These are phyloP conservation scores for Gallinago jamesoni DNA, from an alignment of 2,113 vertebrate species.

Conservation along the genomic window DNA sequence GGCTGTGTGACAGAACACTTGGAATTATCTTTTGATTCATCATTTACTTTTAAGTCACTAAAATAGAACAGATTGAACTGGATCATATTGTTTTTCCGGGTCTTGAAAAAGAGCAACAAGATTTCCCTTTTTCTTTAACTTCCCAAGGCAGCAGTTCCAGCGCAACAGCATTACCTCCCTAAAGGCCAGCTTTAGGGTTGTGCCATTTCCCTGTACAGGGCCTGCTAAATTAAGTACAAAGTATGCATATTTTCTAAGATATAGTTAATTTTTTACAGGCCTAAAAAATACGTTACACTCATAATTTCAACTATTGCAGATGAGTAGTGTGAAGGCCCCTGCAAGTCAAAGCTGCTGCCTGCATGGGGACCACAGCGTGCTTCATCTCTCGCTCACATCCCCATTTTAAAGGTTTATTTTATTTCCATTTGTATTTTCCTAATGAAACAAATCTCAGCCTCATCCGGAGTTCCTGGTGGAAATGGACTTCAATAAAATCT, in stretches of 20 bases:
- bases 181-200: background rate
- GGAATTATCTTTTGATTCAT: background rate
- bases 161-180: background rate
- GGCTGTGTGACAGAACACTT: too few relatives aligned
- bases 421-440: background rate
- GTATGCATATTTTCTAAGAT: background rate
- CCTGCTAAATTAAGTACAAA: background rate
- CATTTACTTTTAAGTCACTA: background rate
- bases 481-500: background rate
- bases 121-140: background rate
- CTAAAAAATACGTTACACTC: background rate
- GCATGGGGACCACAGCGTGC: accelerated
- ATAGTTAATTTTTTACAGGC: background rate
- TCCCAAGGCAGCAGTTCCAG: background rate
- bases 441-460: background rate
- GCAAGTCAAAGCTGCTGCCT: background rate
- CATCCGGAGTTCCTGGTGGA: background rate
- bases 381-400: background rate
- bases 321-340: background rate
- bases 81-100: background rate
- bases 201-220: background rate
- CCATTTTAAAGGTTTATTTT: background rate
- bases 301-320: background rate
- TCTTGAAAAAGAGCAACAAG: background rate
- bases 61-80: background rate